These are phyloP conservation scores for Danio rerio DNA, from an alignment of 2,113 vertebrate species.

Conservation along the genomic window DNA sequence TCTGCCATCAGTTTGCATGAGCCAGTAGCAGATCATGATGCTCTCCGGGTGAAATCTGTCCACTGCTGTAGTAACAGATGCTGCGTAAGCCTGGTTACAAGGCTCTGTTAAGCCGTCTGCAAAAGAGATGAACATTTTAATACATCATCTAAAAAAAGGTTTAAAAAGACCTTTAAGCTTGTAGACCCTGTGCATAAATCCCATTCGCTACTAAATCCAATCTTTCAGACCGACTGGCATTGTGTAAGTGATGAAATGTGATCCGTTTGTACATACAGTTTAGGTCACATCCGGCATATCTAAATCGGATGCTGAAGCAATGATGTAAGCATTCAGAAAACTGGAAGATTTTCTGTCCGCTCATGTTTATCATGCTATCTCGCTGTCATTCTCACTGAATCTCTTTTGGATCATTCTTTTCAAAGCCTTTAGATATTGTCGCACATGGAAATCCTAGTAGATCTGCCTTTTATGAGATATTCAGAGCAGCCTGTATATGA, in stretches of 20 bases:
- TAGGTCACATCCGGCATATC: neutral
- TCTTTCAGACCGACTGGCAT: neutral
- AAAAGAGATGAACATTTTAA: neutral
- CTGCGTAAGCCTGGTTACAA: constrained; percentile 1
- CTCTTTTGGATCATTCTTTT: no score
- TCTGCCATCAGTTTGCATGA: constrained; percentile 1
- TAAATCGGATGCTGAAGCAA: neutral
- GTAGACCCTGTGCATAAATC: neutral
- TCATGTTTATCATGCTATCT: neutral
- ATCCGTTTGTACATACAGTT: neutral
- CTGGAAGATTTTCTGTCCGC: neutral
- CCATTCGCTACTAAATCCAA: neutral
- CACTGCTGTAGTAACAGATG: constrained; percentile 25
- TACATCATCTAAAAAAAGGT: constrained; percentile 1
- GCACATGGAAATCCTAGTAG: no score
- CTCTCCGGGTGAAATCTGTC: constrained; percentile 27
- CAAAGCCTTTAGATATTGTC: no score
- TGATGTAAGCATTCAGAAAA: neutral
- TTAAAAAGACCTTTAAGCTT: neutral
- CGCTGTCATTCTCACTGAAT: neutral
- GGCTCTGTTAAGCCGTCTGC: constrained; percentile 3
- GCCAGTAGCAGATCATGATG: neutral
- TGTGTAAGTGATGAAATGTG: neutral
- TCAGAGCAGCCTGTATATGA: no score
- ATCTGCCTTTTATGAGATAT: no score